Base-by-base conservation (phyloP, 1,140 invertebrate genomes). In the Leptoteleia sp. region DNA sequence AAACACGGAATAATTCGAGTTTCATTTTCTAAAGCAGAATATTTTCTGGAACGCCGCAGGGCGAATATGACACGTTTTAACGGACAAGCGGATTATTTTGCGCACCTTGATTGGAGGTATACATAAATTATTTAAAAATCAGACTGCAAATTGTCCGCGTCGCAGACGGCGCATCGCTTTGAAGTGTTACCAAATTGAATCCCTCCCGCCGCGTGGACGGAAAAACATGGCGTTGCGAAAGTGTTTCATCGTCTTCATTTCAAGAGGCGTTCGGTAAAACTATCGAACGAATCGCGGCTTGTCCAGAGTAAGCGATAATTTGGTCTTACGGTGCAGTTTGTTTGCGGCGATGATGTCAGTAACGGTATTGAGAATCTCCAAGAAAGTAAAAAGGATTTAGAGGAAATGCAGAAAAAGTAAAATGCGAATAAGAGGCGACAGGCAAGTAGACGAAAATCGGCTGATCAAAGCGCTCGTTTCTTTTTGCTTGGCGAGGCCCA, bases 321-420 rank as follows among this genome's bases (percentile, higher is more conserved):
- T 81, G 76, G 73, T 78, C 73, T 80, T 81, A 78, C 77, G 64
- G 57, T 80, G 75, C 77, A 81, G 75, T 80, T 82, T 78, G 79
- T 78, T 78, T 79, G 68, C 61, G 43, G 68, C 55, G 37, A 31
- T 48, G 81, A 67, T 71, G 68, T 67, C 33, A 31, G 40, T 35
- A 65, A 70, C 25, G 62, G 59, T 68, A 72, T 57, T 72, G 52
- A n/a, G 52, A 76, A 55, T 71, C 59, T 61, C 54, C 12, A 48
- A 50, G 65, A 48, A 76, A 67, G 76, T 50, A 80, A 82, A 77
- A 55, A 78, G 76, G 62, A 81, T 78, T 77, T 72, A 15, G 25
- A 16, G 65, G 19, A 55, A 67, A 81, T 59, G 57, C 55, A 64
- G 55, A 64, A 70, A 68, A 77, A 68, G 33, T 43, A 67, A 65